phyloP scores from a whole-genome alignment of 2,113 vertebrate species.

The Xiphophorus hellerii region DNA sequence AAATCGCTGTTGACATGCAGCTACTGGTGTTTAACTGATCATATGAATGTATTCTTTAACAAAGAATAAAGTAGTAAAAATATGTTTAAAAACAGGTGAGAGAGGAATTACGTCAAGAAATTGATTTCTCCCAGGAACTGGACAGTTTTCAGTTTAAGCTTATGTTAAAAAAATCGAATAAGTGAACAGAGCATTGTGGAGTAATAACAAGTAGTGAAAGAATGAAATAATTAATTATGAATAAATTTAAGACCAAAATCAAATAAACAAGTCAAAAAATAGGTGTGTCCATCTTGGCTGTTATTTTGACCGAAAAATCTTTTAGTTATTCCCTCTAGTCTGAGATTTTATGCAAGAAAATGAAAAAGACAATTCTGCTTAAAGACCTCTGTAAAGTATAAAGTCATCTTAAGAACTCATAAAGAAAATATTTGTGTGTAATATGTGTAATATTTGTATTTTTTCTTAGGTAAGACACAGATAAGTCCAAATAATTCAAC shows the following conservation, averaged over 20 bases:
- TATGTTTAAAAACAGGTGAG: background rate
- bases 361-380: background rate
- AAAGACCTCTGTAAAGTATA: background rate
- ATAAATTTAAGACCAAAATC: too few species aligned
- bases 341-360: background rate
- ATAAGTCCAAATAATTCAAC: slow-evolving; percentile 52
- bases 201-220: too few species aligned
- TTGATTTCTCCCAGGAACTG: too few species aligned
- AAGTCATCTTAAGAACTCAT: too few species aligned
- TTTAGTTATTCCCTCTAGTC: background rate
- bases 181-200: too few species aligned
- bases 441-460: background rate
- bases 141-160: too few species aligned
- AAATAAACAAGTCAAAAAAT: too few species aligned
- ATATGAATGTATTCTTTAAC: background rate
- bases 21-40: slow-evolving; percentile 1
- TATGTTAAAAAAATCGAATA: too few species aligned
- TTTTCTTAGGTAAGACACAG: slow-evolving; percentile 22
- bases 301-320: background rate
- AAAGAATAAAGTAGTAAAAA: background rate
- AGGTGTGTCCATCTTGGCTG: too few species aligned
- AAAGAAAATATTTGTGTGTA: too few species aligned
- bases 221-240: too few species aligned
- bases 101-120: background rate
- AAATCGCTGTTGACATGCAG: slow-evolving; percentile 20